These are phyloP conservation scores for Notoglanidium macrostoma DNA, from an alignment of 2,797 vertebrate genomes.

Conservation along the genomic window DNA sequence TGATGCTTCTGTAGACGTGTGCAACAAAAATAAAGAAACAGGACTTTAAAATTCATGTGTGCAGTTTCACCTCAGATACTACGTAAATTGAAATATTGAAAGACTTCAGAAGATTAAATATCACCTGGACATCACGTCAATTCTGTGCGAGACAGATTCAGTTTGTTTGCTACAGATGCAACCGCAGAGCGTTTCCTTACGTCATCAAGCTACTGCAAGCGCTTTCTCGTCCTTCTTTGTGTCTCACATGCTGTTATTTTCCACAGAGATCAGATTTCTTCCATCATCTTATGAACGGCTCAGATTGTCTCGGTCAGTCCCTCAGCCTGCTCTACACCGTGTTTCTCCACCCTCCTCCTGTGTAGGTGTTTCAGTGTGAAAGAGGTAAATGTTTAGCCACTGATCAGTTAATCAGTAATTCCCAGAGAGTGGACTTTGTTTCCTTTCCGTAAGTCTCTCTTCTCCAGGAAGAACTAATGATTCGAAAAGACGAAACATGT, in stretches of 20 bases:
- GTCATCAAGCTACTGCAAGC: background rate
- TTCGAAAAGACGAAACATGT: background rate
- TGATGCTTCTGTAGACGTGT: background rate
- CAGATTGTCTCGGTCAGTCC: background rate
- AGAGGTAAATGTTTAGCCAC: background rate
- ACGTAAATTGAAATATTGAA: background rate
- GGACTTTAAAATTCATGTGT: background rate
- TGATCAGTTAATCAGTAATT: slow-evolving; percentile 7
- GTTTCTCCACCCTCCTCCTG: background rate
- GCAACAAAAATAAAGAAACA: background rate
- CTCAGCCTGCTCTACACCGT: background rate
- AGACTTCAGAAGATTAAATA: background rate
- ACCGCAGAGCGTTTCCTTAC: background rate
- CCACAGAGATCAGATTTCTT: background rate
- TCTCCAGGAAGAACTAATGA: background rate
- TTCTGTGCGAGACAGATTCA: background rate
- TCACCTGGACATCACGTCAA: background rate
- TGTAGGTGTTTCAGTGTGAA: background rate
- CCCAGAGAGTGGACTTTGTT: slow-evolving; percentile 7
- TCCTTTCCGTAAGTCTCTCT: background rate
- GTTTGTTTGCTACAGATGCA: background rate
- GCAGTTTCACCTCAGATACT: background rate
- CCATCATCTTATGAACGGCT: no score
- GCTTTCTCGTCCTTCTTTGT: background rate
- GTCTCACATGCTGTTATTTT: background rate